phyloP scores from a whole-genome alignment of 1,140 invertebrate genomes.

The Listronotus bonariensis region DNA sequence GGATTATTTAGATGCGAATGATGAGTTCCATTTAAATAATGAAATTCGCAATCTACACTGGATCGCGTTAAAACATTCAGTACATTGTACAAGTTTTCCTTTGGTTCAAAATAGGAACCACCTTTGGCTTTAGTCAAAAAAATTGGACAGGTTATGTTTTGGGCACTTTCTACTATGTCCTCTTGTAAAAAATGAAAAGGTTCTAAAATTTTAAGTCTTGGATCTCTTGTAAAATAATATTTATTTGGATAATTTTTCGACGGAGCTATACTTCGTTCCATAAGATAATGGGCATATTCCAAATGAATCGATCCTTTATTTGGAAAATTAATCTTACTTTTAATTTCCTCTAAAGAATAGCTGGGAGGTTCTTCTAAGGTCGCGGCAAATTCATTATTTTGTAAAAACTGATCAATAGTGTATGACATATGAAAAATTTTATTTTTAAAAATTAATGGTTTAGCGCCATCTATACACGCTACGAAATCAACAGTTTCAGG shows the following conservation, averaged over 20 bases:
- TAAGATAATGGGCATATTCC: conserved; percentile 54
- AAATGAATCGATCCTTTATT: conserved; percentile 42
- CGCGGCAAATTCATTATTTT: conserved; percentile 55
- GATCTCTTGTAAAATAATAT: conserved; percentile 63
- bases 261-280: conserved; percentile 61
- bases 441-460: conserved; percentile 47
- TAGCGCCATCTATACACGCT: conserved; percentile 66
- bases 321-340: conserved; percentile 36
- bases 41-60: conserved; percentile 64
- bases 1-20: conserved; percentile 76
- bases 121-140: conserved; percentile 59
- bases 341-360: conserved; percentile 65
- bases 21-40: conserved; percentile 70
- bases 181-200: conserved; percentile 28
- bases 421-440: conserved; percentile 46
- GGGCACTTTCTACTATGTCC: conserved; percentile 55
- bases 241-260: conserved; percentile 62
- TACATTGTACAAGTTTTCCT: conserved; percentile 61
- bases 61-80: conserved; percentile 60
- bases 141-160: conserved; percentile 41
- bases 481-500: conserved; percentile 65
- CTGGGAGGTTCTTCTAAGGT: conserved; percentile 60
- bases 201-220: conserved; percentile 40
- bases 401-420: conserved; percentile 58
- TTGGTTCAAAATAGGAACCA: conserved; percentile 61